Evolutionary conservation across 1,140 invertebrate species (phyloP), one percentile per base, ranked within the genome.

Genomic region (Drosophila sulfurigaster): DNA sequence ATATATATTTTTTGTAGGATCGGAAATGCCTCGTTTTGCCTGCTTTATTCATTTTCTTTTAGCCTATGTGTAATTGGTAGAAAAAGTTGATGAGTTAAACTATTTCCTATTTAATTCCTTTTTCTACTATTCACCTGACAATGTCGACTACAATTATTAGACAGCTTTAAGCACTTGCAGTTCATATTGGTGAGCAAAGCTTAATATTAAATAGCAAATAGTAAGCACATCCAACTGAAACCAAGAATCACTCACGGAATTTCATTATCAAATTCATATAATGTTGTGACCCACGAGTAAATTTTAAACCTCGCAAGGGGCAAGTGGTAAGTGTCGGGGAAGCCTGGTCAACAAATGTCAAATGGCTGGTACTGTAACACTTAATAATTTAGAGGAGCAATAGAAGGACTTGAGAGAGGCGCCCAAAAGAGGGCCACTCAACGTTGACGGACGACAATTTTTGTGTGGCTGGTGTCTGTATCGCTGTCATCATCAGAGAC

Each of bases 401-500:
- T 54, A 13, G 20, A 3, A n/a, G 57, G 7, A 32, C 32, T 32
- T 20, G 41, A 16, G 2, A 32, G 25, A n/a, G 28, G 59, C 6
- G 13, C 13, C n/a, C 1, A 59, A 62, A 32, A 32, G 30, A 8
- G 35, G 35, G 13, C 15, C 49, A 63, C 49, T 65, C 72, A 69
- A 56, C 72, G 72, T 43, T 78, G 76, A 79, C 66, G 65, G 76
- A 79, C 75, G 72, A 75, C 75, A 73, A 75, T 70, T 75, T 75
- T 57, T 38, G 71, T 52, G 51, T 52, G 62, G 64, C 35, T 49
- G 56, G 25, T 54, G 38, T 56, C 63, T 75, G 71, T 74, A 43
- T 52, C 59, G 11, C 64, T 77, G 75, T 77, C 75, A 77, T 62
- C 74, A 66, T 48, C 69, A 66, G 48, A 60, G 11, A 8, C 11